Conservation (phyloP, 2,888 invertebrate species). For the Nasonia oneida region DNA sequence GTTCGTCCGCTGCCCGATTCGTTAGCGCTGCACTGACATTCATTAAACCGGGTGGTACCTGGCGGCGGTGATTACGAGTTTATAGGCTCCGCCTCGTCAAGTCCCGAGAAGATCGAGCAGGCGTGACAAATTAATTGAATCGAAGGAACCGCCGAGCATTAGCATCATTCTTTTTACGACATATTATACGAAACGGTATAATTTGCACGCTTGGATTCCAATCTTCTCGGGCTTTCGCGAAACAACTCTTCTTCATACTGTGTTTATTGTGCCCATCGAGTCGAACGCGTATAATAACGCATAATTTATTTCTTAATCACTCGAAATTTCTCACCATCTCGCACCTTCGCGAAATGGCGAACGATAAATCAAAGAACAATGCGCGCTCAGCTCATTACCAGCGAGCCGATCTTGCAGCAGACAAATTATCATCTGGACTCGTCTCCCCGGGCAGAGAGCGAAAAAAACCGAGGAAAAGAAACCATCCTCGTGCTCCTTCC, state of each 20-base stretch:
- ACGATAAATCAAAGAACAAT: conserved; percentile 11
- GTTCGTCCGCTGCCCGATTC: neutral
- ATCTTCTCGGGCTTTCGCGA: too few relatives aligned
- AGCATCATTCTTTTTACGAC: neutral
- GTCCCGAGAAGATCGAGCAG: too few relatives aligned
- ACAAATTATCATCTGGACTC: conserved; percentile 39
- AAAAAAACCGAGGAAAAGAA: neutral
- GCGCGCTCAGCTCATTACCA: neutral
- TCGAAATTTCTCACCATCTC: neutral
- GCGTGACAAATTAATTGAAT: conserved; percentile 29
- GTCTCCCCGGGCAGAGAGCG: neutral
- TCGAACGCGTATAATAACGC: too few relatives aligned
- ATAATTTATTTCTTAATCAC: neutral
- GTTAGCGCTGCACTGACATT: conserved; percentile 31
- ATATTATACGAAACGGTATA: neutral
- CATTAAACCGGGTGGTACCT: conserved; percentile 44
- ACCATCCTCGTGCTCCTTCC: neutral
- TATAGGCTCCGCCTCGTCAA: too few relatives aligned
- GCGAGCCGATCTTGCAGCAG: neutral
- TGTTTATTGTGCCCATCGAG: too few relatives aligned
- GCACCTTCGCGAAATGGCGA: neutral
- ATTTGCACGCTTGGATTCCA: too few relatives aligned
- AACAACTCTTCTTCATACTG: too few relatives aligned
- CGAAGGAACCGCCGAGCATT: conserved; percentile 4
- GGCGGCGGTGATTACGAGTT: too few relatives aligned